phyloP scores from a whole-genome alignment of 2,888 invertebrate genomes.

The Carabus problematicus region DNA sequence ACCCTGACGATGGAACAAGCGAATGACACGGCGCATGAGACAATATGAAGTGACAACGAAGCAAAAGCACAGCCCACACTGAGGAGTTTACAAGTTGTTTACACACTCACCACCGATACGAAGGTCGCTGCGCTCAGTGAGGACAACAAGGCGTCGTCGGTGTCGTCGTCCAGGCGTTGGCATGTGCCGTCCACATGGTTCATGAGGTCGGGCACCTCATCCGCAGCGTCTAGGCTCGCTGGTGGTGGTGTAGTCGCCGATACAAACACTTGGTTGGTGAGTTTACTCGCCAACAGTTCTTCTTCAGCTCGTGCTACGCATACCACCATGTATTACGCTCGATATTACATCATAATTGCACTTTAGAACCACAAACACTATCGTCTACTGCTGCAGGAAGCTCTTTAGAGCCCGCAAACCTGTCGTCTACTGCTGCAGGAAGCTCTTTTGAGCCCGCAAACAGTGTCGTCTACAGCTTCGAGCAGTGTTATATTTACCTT shows the following conservation, averaged over 20 bases:
- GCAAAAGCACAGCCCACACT: slow-evolving; percentile 11
- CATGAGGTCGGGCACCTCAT: slow-evolving; percentile 5
- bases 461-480: no score
- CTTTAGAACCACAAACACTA: no score
- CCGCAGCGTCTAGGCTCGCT: slow-evolving; percentile 11
- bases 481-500: no score
- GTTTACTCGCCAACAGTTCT: slow-evolving; percentile 60
- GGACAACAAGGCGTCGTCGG: slow-evolving; percentile 56
- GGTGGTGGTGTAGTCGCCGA: slow-evolving; percentile 54
- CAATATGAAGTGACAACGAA: slow-evolving; percentile 43
- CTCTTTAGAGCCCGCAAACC: slow-evolving; percentile 45
- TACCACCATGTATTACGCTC: slow-evolving; percentile 59
- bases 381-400: no score
- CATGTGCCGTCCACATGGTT: slow-evolving; percentile 56
- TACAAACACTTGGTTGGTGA: slow-evolving; percentile 68
- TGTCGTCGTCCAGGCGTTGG: slow-evolving; percentile 44
- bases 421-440: no score
- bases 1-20: slow-evolving; percentile 60
- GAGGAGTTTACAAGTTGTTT: no score
- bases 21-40: slow-evolving; percentile 45
- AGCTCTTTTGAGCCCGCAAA: no score
- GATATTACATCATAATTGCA: no score
- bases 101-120: slow-evolving; percentile 76
- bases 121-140: slow-evolving; percentile 72
- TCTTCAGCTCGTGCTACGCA: slow-evolving; percentile 72